phyloP scores from a whole-genome alignment of 2,888 invertebrate genomes.

The Tanypteryx hageni region DNA sequence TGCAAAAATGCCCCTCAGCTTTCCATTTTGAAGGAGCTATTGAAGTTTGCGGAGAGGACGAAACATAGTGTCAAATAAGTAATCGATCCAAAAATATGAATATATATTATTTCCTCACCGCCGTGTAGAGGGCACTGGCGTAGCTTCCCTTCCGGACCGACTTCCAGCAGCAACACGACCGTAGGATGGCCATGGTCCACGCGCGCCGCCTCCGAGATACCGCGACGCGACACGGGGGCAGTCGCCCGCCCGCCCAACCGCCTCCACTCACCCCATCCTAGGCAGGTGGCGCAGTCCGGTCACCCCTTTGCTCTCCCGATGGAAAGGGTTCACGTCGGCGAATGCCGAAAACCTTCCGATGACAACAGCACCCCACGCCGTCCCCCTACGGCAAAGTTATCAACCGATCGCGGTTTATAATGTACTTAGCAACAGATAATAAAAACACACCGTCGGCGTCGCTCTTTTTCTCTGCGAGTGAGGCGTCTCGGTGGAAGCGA shows the following conservation, averaged over 20 bases:
- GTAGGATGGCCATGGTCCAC: conserved; percentile 82
- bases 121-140: conserved; percentile 83
- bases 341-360: not conserved
- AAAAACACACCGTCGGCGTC: no score
- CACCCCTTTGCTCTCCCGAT: not conserved
- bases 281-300: no score
- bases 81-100: not conserved
- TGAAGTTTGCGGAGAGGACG: not conserved
- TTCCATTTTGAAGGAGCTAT: no score
- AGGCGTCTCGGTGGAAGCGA: not conserved
- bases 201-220: not conserved
- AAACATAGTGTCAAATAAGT: not conserved
- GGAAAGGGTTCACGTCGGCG: not conserved
- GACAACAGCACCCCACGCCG: not conserved
- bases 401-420: no score
- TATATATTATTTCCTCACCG: conserved; percentile 75
- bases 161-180: conserved; percentile 87
- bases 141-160: conserved; percentile 86
- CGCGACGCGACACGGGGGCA: not conserved
- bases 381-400: not conserved
- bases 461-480: no score
- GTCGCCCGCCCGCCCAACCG: no score
- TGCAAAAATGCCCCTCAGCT: no score
- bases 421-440: no score
- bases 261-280: no score